These are phyloP conservation scores for Coelinius sp. DNA, from an alignment of 2,888 invertebrate genomes.

Conservation along the genomic window DNA sequence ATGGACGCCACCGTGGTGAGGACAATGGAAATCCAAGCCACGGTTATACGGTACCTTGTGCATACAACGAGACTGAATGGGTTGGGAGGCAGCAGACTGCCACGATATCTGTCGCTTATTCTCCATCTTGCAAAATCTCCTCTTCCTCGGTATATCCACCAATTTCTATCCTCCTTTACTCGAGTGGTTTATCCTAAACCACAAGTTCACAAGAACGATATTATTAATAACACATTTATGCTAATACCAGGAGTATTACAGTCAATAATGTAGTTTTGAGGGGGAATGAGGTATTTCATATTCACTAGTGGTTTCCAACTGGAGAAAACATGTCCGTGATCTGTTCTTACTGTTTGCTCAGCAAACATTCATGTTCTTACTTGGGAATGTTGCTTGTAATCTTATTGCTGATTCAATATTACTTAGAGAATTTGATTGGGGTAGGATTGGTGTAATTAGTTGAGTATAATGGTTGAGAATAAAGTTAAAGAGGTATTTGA, in stretches of 20 bases:
- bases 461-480: too few relatives aligned
- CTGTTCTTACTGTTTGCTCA: constrained; percentile 24
- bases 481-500: too few relatives aligned
- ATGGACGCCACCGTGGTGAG: constrained; percentile 18
- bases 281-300: background rate
- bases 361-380: constrained; percentile 23
- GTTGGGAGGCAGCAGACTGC: constrained; percentile 46
- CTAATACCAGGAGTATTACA: constrained; percentile 51
- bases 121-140: background rate
- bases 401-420: background rate
- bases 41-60: constrained; percentile 49
- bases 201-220: constrained; percentile 42
- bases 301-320: background rate
- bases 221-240: constrained; percentile 60
- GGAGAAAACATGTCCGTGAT: constrained; percentile 19
- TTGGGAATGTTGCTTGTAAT: background rate
- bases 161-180: background rate
- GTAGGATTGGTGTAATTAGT: background rate
- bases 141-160: background rate
- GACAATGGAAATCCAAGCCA: constrained; percentile 47
- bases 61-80: constrained; percentile 51
- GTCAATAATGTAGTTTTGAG: constrained; percentile 46
- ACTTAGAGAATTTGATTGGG: background rate
- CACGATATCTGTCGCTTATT: constrained; percentile 28
- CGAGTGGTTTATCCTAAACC: background rate